A percentile compares a stretch with the other conserved stretches of the same genome.
phyloP scores from a whole-genome alignment of 1,140 invertebrate species.

The Penaeus vannamei region DNA sequence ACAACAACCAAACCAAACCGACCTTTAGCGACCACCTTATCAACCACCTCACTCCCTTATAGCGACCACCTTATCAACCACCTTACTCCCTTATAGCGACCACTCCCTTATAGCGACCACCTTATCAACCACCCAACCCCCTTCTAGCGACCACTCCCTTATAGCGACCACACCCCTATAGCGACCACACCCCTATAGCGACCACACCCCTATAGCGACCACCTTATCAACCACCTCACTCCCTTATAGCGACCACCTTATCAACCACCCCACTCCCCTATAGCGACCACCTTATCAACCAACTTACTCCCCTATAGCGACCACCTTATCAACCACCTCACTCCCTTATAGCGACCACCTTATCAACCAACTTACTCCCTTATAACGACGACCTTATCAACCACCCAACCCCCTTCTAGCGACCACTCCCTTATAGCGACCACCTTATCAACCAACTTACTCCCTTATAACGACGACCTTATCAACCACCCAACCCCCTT shows the following conservation, averaged over 20 bases:
- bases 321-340: background rate
- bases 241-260: slow-evolving; percentile 3
- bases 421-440: slow-evolving; percentile 17
- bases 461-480: slow-evolving; percentile 12
- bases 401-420: too few relatives aligned
- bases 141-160: too few relatives aligned
- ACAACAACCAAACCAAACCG: too few relatives aligned
- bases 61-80: background rate
- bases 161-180: slow-evolving; percentile 2
- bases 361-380: background rate
- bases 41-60: background rate
- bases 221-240: background rate
- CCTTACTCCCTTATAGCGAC: slow-evolving; percentile 2
- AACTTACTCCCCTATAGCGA: slow-evolving; percentile 1
- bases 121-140: too few relatives aligned
- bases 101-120: slow-evolving; percentile 1
- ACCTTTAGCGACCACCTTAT: too few relatives aligned
- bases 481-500: too few relatives aligned
- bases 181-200: slow-evolving; percentile 5
- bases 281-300: background rate
- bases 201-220: too few relatives aligned
- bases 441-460: background rate
- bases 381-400: background rate
- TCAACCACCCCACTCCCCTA: background rate
- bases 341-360: slow-evolving; percentile 6